phyloP scores from a whole-genome alignment of 1,140 invertebrate species.

The Trinorchestia longiramus region DNA sequence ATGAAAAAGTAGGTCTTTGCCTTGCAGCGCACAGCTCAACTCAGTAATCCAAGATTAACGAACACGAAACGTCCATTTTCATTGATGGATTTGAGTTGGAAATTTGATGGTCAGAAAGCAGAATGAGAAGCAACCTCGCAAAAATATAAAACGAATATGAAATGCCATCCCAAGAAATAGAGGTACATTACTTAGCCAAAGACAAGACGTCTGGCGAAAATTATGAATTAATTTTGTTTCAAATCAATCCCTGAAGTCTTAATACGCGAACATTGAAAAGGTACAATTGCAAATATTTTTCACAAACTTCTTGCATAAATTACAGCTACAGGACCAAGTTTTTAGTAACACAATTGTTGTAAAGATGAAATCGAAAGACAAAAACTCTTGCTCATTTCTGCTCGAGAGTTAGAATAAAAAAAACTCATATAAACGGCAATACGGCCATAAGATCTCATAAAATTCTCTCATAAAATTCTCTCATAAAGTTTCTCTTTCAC shows the following conservation, averaged over 20 bases:
- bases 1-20: not conserved
- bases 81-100: slow-evolving; percentile 13
- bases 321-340: too few relatives aligned
- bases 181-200: not conserved
- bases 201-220: not conserved
- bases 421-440: too few relatives aligned
- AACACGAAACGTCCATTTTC: not conserved
- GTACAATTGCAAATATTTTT: too few relatives aligned
- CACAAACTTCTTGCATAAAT: too few relatives aligned
- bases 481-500: too few relatives aligned
- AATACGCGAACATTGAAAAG: not conserved
- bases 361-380: too few relatives aligned
- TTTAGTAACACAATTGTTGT: too few relatives aligned
- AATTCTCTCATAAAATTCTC: too few relatives aligned
- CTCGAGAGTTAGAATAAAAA: too few relatives aligned
- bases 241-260: not conserved
- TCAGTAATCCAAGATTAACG: not conserved
- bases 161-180: not conserved
- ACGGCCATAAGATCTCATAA: too few relatives aligned
- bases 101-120: not conserved
- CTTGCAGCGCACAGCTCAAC: slow-evolving; percentile 4
- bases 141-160: not conserved
- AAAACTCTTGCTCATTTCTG: too few relatives aligned
- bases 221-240: not conserved
- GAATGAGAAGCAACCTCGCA: not conserved